Evolutionary conservation across 2,113 vertebrate species (phyloP), one percentile per base, ranked within the genome.

Genomic region (Pseudorectes ferrugineus): DNA sequence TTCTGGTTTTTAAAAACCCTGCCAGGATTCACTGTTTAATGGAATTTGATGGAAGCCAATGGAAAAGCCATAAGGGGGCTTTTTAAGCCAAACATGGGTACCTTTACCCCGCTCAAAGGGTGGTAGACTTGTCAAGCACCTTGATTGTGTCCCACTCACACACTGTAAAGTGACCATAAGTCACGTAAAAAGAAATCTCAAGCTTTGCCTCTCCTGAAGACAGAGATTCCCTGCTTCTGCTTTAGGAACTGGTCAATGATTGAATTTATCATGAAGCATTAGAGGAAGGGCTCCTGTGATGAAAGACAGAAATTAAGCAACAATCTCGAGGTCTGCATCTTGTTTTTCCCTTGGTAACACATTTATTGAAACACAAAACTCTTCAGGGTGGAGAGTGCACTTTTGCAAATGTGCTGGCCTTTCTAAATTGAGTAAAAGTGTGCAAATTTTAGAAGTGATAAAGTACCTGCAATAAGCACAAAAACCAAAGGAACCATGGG

Each of bases 401-500:
- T 61, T 81, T 89, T 91, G 79, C 33, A 94, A 89, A 94, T 89
- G 62, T 59, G 8, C 17, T 91, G 62, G 40, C 66, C 66, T 93
- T 95, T 95, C 74, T 62, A 94, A 93, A 88, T 35, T 70, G 78
- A 68, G 70, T 68, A 82, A 75, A 92, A 94, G 48, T 46, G 85
- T 85, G 58, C 42, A 75, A 52, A 72, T 85, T 94, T 89, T 73
- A 18, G 49, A 83, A 35, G 66, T 79, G 84, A 87, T 35, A 29
- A 79, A 96, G 61, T 45, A 82, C 84, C 33, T 75, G n/a, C 42
- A 89, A 72, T 65, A 92, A 89, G 45, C 61, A 42, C 62, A 62
- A 46, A 62, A 72, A n/a, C 54, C 42, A 25, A 76, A 79, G 42
- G 49, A 85, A 89, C 55, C 19, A 61, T 81, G 63, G 58, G 74